These are phyloP conservation scores for Sarcophaga caerulescens DNA, from an alignment of 2,888 invertebrate genomes.

Conservation along the genomic window DNA sequence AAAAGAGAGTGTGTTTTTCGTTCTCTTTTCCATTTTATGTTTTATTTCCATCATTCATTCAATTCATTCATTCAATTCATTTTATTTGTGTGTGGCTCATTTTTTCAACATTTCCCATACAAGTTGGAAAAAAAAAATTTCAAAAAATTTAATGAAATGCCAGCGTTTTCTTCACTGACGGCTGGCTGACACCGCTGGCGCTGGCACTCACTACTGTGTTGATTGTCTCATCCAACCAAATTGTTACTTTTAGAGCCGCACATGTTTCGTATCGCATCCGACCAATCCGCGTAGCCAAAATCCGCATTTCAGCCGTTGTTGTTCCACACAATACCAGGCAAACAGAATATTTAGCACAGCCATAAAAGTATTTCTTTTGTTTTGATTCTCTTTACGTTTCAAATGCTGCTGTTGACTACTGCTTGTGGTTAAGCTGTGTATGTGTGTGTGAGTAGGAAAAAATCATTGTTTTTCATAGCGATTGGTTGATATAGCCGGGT, in stretches of 20 bases:
- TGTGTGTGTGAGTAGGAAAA: slow-evolving; percentile 6
- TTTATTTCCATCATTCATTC: slow-evolving; percentile 2
- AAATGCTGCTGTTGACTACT: not conserved
- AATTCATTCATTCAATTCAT: no score
- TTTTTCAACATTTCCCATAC: no score
- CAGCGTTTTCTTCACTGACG: slow-evolving; percentile 53
- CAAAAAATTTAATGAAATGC: not conserved
- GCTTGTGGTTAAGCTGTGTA: not conserved
- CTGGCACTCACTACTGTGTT: not conserved
- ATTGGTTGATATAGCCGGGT: slow-evolving; percentile 26
- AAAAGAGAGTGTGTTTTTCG: not conserved
- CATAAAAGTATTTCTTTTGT: slow-evolving; percentile 74
- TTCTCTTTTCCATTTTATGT: not conserved
- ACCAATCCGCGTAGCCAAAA: slow-evolving; percentile 77
- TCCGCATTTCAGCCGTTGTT: slow-evolving; percentile 79
- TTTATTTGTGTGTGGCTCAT: no score
- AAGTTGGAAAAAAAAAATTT: not conserved
- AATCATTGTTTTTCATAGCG: slow-evolving; percentile 2
- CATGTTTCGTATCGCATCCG: slow-evolving; percentile 70
- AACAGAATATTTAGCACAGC: slow-evolving; percentile 70
- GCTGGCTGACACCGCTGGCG: not conserved
- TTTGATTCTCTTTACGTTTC: slow-evolving; percentile 57
- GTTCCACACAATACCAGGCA: slow-evolving; percentile 80
- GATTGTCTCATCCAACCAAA: slow-evolving; percentile 49
- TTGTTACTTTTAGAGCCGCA: slow-evolving; percentile 39